Base-by-base conservation (phyloP, 2,888 invertebrate genomes). In the Laspeyria flexula region DNA sequence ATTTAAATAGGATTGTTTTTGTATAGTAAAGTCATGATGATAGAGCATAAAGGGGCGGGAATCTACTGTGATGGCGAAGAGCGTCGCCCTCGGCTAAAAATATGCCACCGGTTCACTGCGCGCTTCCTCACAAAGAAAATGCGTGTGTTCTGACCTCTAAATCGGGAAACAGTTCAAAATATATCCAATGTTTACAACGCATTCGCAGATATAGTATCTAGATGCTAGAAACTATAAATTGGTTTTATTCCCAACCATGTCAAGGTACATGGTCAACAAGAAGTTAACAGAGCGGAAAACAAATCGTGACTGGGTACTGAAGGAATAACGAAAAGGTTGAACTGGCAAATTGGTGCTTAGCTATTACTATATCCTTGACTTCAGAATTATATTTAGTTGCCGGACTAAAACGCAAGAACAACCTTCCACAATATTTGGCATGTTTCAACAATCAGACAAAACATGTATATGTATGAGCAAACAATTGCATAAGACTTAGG, bases 61-160 rank as follows among this genome's bases (percentile, higher is more conserved):
- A 61, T 34, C 49, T 53, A 51, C 52, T 37, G 31, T 48, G 58
- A 71, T 59, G 72, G 66, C 70, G 70, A 75, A 71, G 86, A 79
- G 82, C 91, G 90, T 80, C 86, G 91, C 86, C 88, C 90, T 81
- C 85, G 79, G 78, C 90, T 90, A 90, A 89, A 90, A 89, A 90
- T 91, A 91, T 79, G 76, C 78, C 77, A 75, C 56, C 81, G 73
- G 85, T 86, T 87, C 85, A 86, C 67, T 76, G 85, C 74, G 86
- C 85, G 85, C 80, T 84, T 83, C 83, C 78, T 86, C 83, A 89
- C 90, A 90, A 90, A 88, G 90, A 88, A 86, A 85, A 82, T 79
- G 79, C 80, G 80, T 79, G 77, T 73, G 71, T 77, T 74, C 72
- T 82, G 88, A 88, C 88, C 88, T 86, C 85, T 77, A 85, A 81